phyloP scores from a whole-genome alignment of 1,140 invertebrate species.

The Nephila pilipes region DNA sequence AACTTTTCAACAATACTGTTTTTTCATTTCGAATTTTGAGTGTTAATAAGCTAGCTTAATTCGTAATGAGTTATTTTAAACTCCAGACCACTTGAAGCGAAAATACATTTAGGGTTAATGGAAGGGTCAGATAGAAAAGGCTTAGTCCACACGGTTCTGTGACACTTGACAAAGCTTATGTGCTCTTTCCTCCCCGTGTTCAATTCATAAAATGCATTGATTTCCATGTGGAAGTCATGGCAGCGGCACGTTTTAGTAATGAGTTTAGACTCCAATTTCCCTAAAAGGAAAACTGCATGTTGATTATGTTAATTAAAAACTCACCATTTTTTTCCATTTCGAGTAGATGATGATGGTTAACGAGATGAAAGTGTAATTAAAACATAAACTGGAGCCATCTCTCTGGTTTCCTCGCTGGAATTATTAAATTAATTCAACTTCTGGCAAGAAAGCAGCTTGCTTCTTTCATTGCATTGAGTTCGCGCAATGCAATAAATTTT shows the following conservation, averaged over 20 bases:
- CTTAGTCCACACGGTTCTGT: neutral
- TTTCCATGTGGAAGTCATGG: neutral
- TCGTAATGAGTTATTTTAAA: neutral
- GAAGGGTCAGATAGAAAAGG: slow-evolving; percentile 3
- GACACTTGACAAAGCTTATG: slow-evolving; percentile 25
- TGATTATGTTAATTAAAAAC: slow-evolving; percentile 50
- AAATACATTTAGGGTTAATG: slow-evolving; percentile 18
- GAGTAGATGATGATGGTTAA: slow-evolving; percentile 18
- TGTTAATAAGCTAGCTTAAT: neutral
- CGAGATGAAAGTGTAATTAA: slow-evolving; percentile 39
- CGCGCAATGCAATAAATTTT: neutral
- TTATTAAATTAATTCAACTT: slow-evolving; percentile 12
- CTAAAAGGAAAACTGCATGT: slow-evolving; percentile 34
- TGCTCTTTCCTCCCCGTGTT: neutral
- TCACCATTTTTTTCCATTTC: neutral
- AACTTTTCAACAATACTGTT: neutral
- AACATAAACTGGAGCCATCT: slow-evolving; percentile 17
- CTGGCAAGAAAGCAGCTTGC: neutral
- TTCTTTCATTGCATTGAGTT: neutral
- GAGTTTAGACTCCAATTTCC: slow-evolving; percentile 44
- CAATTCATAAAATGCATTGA: slow-evolving; percentile 48
- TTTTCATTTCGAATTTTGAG: neutral
- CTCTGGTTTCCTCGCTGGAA: neutral
- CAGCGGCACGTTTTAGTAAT: slow-evolving; percentile 32
- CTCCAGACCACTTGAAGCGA: neutral